Evolutionary conservation across 1,140 invertebrate species (phyloP).

Genomic region (Drosophila santomea): DNA sequence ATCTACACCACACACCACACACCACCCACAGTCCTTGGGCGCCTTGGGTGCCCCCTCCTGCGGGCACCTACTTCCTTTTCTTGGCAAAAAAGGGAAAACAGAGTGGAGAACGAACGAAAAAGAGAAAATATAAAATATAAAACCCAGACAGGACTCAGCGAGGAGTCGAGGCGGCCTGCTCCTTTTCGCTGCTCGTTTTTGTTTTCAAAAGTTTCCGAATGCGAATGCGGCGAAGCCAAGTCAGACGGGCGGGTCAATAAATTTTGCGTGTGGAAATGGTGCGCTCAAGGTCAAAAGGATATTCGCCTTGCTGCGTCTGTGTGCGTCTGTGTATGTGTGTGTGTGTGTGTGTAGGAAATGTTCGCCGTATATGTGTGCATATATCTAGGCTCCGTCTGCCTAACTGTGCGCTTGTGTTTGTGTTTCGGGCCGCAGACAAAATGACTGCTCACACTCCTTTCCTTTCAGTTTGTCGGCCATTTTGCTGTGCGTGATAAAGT

Average conservation of each 20-base stretch:
- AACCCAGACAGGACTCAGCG: conserved; percentile 60
- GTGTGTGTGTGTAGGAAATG: conserved; percentile 66
- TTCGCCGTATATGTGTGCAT: conserved; percentile 18
- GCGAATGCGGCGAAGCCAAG: conserved; percentile 59
- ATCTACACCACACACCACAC: neutral
- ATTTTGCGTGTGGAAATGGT: conserved; percentile 83
- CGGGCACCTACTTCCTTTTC: conserved; percentile 76
- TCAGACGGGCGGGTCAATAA: conserved; percentile 79
- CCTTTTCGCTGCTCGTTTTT: conserved; percentile 41
- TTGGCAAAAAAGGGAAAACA: conserved; percentile 35
- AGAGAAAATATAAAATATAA: conserved; percentile 26
- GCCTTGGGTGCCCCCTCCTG: conserved; percentile 18
- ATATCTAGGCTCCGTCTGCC: conserved; percentile 37
- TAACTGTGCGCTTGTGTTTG: conserved; percentile 25
- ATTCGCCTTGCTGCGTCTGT: conserved; percentile 59
- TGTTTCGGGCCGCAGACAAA: conserved; percentile 52
- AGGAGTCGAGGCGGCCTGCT: conserved; percentile 27
- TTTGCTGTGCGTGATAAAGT: conserved; percentile 25
- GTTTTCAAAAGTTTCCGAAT: conserved; percentile 60
- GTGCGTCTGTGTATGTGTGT: conserved; percentile 5
- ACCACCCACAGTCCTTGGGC: conserved; percentile 8
- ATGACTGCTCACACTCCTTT: conserved; percentile 59
- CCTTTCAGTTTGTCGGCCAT: conserved; percentile 28
- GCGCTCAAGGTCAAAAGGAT: conserved; percentile 84
- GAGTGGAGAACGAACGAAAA: neutral